These are phyloP conservation scores for Microcaecilia unicolor DNA, from an alignment of 2,797 vertebrate genomes.

Conservation along the genomic window DNA sequence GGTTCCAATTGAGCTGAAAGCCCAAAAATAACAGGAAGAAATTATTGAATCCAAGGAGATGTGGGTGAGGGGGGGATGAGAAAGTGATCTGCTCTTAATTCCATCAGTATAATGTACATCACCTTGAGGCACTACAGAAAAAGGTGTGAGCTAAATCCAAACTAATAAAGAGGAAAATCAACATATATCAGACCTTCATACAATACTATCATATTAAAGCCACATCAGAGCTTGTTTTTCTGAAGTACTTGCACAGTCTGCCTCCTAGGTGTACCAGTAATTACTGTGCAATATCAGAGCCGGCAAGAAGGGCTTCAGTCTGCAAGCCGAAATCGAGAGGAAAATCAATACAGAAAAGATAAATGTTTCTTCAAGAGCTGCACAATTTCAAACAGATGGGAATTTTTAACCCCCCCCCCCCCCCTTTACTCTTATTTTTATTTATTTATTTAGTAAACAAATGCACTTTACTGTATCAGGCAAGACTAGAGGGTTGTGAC, in stretches of 20 bases:
- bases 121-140: no score
- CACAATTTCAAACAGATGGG: slow-evolving; percentile 17
- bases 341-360: slow-evolving; percentile 46
- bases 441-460: background rate
- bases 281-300: slow-evolving; percentile 44
- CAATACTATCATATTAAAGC: slow-evolving; percentile 33
- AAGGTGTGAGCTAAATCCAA: no score
- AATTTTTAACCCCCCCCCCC: slow-evolving; percentile 27
- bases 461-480: slow-evolving; percentile 5
- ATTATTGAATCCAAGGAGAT: no score
- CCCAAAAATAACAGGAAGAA: no score
- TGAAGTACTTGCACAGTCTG: slow-evolving; percentile 27
- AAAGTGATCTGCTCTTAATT: no score
- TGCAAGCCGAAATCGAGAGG: slow-evolving; percentile 29
- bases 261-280: slow-evolving; percentile 39
- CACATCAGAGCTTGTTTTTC: slow-evolving; percentile 35
- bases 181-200: slow-evolving; percentile 19
- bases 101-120: no score
- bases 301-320: slow-evolving; percentile 42
- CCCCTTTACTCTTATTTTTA: slow-evolving; percentile 20
- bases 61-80: no score
- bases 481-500: background rate
- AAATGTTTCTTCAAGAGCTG: slow-evolving; percentile 34
- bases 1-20: no score
- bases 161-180: background rate